A percentile compares a stretch with the other conserved stretches of the same genome.
Conservation (phyloP, 23 tunicate genomes). For the Clavelina lepadiformis region DNA sequence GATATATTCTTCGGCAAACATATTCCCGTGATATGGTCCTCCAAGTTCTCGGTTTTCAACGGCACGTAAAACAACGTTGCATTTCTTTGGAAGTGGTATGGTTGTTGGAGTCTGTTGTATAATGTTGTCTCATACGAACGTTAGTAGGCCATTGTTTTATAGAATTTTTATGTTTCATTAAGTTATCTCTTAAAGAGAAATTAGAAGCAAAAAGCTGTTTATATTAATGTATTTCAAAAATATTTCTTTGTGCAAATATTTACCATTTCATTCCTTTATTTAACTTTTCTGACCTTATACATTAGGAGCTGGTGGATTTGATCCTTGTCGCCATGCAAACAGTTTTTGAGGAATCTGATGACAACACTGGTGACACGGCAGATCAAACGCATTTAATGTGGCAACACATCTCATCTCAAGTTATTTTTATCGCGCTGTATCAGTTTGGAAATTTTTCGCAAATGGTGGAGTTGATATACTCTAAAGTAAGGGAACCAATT, state of each 20-base stretch:
- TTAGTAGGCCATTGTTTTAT: too few relatives aligned
- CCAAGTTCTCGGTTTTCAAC: slow-evolving; percentile 61
- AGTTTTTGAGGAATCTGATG: slow-evolving; percentile 5
- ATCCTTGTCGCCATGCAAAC: slow-evolving; percentile 34
- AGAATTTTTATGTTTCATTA: too few relatives aligned
- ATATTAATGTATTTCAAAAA: too few relatives aligned
- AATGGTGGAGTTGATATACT: slow-evolving; percentile 46
- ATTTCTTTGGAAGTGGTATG: slow-evolving; percentile 48
- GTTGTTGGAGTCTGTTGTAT: neutral
- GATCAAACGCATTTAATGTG: slow-evolving; percentile 41
- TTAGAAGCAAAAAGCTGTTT: too few relatives aligned
- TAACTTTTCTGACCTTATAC: too few relatives aligned
- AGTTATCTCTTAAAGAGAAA: too few relatives aligned
- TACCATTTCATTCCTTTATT: too few relatives aligned
- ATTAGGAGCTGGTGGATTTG: slow-evolving; percentile 67
- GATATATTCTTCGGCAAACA: slow-evolving; percentile 50
- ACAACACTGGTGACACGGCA: neutral
- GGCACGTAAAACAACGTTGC: slow-evolving; percentile 54
- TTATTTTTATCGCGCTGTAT: slow-evolving; percentile 50
- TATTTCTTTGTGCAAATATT: too few relatives aligned
- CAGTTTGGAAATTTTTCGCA: slow-evolving; percentile 55
- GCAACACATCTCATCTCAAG: slow-evolving; percentile 79
- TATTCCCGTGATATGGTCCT: slow-evolving; percentile 67
- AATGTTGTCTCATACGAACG: too few relatives aligned
- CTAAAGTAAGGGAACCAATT: slow-evolving; percentile 57